Evolutionary conservation across 2,797 vertebrate species (phyloP).

Genomic region (Sorex maritimensis): DNA sequence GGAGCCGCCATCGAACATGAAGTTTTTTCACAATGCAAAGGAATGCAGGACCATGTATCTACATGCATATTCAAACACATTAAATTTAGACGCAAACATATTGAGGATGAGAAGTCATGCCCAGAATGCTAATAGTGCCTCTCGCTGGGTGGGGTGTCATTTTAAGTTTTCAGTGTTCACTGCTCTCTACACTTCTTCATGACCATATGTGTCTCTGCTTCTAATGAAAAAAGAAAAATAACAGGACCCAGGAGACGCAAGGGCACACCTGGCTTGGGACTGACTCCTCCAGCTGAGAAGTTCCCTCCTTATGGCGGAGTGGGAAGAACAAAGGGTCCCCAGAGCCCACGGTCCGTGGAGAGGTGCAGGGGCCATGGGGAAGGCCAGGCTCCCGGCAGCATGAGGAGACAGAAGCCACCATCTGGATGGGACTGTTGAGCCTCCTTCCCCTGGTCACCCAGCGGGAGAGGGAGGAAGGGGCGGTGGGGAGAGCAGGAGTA

Average conservation of each 20-base stretch:
- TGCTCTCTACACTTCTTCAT: neutral
- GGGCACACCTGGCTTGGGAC: neutral
- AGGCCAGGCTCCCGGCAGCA: slow-evolving; percentile 71
- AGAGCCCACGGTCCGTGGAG: neutral
- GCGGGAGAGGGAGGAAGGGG: slow-evolving; percentile 60
- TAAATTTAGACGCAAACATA: neutral
- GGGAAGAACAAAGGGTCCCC: neutral
- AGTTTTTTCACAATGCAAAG: neutral
- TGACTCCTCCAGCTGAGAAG: neutral
- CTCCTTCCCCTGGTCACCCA: slow-evolving; percentile 61
- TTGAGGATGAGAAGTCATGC: neutral
- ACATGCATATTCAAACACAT: neutral
- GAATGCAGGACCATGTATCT: neutral
- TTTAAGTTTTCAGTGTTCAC: neutral
- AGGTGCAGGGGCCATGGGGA: neutral
- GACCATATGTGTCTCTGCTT: neutral
- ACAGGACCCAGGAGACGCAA: neutral
- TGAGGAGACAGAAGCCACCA: slow-evolving; percentile 46
- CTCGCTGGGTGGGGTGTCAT: neutral
- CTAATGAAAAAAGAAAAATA: neutral
- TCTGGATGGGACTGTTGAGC: slow-evolving; percentile 66
- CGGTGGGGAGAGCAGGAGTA: slow-evolving; percentile 63
- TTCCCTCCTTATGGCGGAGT: neutral
- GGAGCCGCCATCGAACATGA: neutral
- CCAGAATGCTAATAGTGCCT: neutral